These are phyloP conservation scores for Sebastes matsubarae DNA, from an alignment of 2,797 vertebrate species.

Conservation along the genomic window DNA sequence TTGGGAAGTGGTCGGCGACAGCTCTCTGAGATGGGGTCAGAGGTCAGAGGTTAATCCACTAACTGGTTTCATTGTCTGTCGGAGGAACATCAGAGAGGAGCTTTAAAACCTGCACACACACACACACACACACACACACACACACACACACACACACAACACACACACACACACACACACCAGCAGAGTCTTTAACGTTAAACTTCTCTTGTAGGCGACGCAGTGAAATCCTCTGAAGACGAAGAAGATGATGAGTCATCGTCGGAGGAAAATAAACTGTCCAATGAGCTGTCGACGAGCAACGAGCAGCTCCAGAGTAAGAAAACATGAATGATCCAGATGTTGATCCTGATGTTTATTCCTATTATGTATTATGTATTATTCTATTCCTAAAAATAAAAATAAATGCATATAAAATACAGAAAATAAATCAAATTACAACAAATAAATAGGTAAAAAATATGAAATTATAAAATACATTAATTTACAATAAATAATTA, in stretches of 20 bases:
- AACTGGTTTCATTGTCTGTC: background rate
- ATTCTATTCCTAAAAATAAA: too few relatives aligned
- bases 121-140: too few relatives aligned
- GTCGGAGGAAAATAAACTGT: conserved; percentile 89
- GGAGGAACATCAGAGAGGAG: background rate
- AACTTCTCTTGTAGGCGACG: conserved; percentile 74
- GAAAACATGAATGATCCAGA: background rate
- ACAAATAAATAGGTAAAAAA: too few relatives aligned
- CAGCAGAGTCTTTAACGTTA: background rate
- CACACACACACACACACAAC: background rate
- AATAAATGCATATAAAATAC: too few relatives aligned
- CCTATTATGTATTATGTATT: too few relatives aligned
- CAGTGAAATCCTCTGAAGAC: conserved; percentile 87
- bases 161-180: background rate
- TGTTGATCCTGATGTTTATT: too few relatives aligned
- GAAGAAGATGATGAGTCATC: conserved; percentile 93
- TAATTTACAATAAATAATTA: too few relatives aligned
- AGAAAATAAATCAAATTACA: too few relatives aligned
- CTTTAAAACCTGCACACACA: background rate
- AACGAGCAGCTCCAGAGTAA: conserved; percentile 74
- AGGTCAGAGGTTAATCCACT: conserved; percentile 36
- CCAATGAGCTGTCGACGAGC: conserved; percentile 66
- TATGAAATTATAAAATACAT: too few relatives aligned
- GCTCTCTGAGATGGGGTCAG: background rate
- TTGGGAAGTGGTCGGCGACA: conserved; percentile 19